phyloP scores from a whole-genome alignment of 2,888 invertebrate genomes.

The Dusona sp. region DNA sequence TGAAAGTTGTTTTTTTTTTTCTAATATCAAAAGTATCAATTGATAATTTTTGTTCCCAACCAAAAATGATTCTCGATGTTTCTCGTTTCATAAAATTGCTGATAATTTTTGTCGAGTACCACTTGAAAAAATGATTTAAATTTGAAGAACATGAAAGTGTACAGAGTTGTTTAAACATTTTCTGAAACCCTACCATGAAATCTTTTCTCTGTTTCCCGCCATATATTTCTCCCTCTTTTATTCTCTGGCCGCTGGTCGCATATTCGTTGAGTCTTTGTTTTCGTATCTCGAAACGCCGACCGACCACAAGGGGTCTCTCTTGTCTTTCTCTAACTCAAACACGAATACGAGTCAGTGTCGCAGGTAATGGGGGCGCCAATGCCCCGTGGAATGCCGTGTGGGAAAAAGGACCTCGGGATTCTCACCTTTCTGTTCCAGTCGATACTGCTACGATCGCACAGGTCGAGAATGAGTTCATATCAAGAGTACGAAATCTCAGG shows the following conservation, averaged over 20 bases:
- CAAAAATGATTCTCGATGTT: no score
- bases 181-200: background rate
- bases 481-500: constrained; percentile 1
- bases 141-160: background rate
- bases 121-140: background rate
- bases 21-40: no score
- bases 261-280: constrained; percentile 56
- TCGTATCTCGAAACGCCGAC: constrained; percentile 53
- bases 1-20: no score
- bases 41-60: no score
- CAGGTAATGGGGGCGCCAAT: constrained; percentile 63
- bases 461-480: constrained; percentile 25
- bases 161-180: background rate
- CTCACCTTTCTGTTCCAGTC: constrained; percentile 13
- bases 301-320: constrained; percentile 32
- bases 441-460: constrained; percentile 5
- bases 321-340: background rate
- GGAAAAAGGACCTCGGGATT: constrained; percentile 36
- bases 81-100: background rate
- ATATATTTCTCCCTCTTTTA: constrained; percentile 6
- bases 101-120: background rate
- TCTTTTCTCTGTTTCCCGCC: constrained; percentile 23
- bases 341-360: constrained; percentile 52
- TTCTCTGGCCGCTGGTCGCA: constrained; percentile 41
- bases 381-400: constrained; percentile 63